phyloP scores from a whole-genome alignment of 2,888 invertebrate genomes.

The Habrosyne pyritoides region DNA sequence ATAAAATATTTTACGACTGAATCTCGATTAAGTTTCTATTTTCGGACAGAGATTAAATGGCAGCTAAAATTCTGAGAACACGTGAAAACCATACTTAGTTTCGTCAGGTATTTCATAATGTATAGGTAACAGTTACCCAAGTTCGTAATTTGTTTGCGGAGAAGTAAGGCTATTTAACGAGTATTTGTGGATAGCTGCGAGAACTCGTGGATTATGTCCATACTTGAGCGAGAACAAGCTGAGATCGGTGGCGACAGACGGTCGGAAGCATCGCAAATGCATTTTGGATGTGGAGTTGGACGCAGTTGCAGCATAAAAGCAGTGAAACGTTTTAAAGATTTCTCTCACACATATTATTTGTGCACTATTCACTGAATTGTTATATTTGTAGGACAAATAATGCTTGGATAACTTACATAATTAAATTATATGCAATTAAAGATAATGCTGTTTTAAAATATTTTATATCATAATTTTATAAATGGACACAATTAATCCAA shows the following conservation, averaged over 20 bases:
- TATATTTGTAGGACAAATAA: background rate
- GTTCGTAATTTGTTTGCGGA: background rate
- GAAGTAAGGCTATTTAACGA: slow-evolving; percentile 16
- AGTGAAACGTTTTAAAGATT: slow-evolving; percentile 25
- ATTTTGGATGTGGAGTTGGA: slow-evolving; percentile 46
- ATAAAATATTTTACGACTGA: background rate
- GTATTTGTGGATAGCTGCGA: slow-evolving; percentile 27
- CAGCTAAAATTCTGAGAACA: background rate
- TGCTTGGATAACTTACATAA: too few species aligned
- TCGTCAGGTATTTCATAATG: too few species aligned
- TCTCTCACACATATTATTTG: background rate
- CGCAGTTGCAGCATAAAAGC: slow-evolving; percentile 42
- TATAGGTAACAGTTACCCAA: background rate
- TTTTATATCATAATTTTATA: too few species aligned
- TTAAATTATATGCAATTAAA: too few species aligned
- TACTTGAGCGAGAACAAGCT: slow-evolving; percentile 24
- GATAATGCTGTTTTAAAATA: too few species aligned
- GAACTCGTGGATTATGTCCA: slow-evolving; percentile 27
- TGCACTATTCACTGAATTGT: background rate
- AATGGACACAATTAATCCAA: too few species aligned
- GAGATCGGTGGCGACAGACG: slow-evolving; percentile 34
- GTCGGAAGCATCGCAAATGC: slow-evolving; percentile 47
- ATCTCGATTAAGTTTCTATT: background rate
- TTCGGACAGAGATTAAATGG: background rate
- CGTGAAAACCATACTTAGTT: background rate